Percentiles rank a stretch among this genome's conserved stretches.
These are phyloP conservation scores for Ceratina calcarata DNA, from an alignment of 1,140 invertebrate species.

Conservation along the genomic window DNA sequence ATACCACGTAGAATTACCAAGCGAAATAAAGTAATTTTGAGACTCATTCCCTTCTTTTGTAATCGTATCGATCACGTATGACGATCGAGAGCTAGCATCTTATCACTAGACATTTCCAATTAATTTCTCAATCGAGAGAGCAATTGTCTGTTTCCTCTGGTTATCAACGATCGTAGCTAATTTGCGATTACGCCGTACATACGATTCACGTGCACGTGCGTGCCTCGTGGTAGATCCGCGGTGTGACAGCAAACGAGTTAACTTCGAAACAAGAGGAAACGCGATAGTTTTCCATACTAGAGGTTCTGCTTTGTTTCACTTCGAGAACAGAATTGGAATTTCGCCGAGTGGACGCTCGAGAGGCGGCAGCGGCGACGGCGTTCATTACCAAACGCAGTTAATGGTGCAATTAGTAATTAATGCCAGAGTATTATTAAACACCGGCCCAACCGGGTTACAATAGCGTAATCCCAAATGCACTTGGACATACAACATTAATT, in stretches of 20 bases:
- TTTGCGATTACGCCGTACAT: neutral
- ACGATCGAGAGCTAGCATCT: neutral
- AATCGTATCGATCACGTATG: neutral
- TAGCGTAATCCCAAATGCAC: slow-evolving; percentile 1
- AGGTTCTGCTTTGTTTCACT: neutral
- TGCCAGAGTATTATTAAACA: neutral
- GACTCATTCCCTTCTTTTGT: neutral
- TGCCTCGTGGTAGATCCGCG: too few relatives aligned
- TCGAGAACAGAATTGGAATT: neutral
- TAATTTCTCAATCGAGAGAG: neutral
- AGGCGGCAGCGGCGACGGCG: neutral
- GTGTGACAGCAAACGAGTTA: too few relatives aligned
- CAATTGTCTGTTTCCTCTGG: neutral
- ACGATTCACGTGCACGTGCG: too few relatives aligned
- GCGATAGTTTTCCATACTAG: too few relatives aligned
- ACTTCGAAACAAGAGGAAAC: too few relatives aligned
- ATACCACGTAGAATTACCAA: neutral
- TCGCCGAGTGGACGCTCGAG: neutral
- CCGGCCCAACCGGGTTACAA: neutral
- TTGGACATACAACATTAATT: neutral
- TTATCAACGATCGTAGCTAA: neutral
- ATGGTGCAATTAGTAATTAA: slow-evolving; percentile 9
- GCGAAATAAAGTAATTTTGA: neutral
- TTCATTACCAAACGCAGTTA: neutral
- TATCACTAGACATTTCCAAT: slow-evolving; percentile 2